phyloP scores from a whole-genome alignment of 35 echinoderm and acorn worm species.

The Apostichopus japonicus region DNA sequence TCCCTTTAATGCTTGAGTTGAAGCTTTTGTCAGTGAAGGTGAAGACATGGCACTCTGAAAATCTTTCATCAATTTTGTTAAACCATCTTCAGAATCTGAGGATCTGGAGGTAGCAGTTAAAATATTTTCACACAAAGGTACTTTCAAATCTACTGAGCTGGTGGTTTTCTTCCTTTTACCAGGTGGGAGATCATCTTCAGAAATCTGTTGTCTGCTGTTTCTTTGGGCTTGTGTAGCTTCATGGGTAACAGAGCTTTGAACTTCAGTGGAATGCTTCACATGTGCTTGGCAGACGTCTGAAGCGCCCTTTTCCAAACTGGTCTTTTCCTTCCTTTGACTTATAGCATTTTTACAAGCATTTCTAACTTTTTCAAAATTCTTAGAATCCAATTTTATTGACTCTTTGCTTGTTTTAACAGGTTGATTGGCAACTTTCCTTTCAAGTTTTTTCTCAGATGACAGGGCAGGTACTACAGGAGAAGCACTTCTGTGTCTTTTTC shows the following conservation, averaged over 20 bases:
- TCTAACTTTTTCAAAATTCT: conserved; percentile 32
- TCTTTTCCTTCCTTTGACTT: conserved; percentile 40
- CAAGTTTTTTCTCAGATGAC: background rate
- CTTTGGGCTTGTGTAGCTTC: background rate
- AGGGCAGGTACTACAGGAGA: background rate
- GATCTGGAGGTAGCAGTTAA: background rate
- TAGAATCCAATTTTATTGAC: conserved; percentile 27
- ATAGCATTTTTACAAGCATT: conserved; percentile 39
- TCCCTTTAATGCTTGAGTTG: background rate
- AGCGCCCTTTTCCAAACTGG: background rate
- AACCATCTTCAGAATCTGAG: conserved; percentile 44
- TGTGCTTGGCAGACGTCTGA: background rate
- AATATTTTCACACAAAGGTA: background rate
- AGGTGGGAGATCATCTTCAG: background rate
- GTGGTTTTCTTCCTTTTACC: background rate
- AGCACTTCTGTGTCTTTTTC: conserved; percentile 55
- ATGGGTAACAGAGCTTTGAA: background rate
- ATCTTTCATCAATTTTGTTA: conserved; percentile 45
- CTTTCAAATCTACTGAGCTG: background rate
- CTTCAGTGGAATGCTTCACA: background rate
- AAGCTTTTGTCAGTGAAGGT: background rate
- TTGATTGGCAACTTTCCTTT: background rate
- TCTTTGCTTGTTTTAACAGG: conserved; percentile 1
- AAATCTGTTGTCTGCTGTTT: background rate
- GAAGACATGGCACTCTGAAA: conserved; percentile 50